Conservation (phyloP, 2,888 invertebrate genomes). For the Athrips mouffetella region DNA sequence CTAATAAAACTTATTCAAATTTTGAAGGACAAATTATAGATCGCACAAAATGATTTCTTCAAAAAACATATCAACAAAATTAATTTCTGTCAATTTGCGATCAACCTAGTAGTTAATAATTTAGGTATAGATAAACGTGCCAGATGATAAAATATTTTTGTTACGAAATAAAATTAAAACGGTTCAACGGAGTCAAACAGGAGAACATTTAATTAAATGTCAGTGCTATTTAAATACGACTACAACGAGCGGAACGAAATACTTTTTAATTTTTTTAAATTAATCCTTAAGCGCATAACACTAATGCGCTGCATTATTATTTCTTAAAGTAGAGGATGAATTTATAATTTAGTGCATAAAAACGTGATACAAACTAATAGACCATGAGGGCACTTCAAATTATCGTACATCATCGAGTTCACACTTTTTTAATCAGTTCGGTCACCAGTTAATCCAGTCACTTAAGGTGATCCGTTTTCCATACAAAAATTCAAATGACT, state of each 20-base stretch:
- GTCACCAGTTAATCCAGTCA: no score
- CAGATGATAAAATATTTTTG: constrained; percentile 42
- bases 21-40: neutral
- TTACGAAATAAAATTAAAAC: constrained; percentile 19
- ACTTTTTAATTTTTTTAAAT: neutral
- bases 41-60: neutral
- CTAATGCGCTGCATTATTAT: constrained; percentile 9
- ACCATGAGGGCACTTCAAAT: neutral
- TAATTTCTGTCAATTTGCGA: neutral
- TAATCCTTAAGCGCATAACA: constrained; percentile 5
- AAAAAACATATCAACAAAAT: neutral
- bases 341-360: neutral
- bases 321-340: neutral
- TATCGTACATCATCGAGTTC: no score
- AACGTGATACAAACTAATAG: neutral
- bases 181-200: constrained; percentile 16
- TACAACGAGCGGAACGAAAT: neutral
- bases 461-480: no score
- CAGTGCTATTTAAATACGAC: constrained; percentile 1
- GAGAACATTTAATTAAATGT: constrained; percentile 1
- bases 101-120: constrained; percentile 24
- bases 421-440: no score
- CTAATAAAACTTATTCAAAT: neutral
- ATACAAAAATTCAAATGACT: no score
- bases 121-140: constrained; percentile 65